phyloP scores from a whole-genome alignment of 2,888 invertebrate genomes.

The Drosophila demipolita region DNA sequence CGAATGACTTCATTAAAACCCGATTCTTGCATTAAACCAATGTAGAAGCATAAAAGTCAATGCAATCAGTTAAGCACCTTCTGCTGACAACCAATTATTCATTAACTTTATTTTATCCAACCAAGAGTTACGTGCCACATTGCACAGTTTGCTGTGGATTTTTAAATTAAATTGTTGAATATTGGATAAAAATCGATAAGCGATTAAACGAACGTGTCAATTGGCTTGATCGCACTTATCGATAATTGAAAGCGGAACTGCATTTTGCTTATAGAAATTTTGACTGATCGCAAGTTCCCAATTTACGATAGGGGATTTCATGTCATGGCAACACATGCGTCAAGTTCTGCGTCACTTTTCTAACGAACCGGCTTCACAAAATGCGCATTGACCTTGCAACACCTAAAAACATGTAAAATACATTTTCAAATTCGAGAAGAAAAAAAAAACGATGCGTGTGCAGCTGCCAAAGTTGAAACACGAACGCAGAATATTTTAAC shows the following conservation, averaged over 20 bases:
- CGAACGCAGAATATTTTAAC: conserved; percentile 75
- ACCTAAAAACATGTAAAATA: conserved; percentile 44
- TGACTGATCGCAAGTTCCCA: conserved; percentile 7
- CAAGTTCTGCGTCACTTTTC: conserved; percentile 40
- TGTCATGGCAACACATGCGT: conserved; percentile 32
- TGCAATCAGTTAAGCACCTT: background rate
- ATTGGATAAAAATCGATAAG: conserved; percentile 33
- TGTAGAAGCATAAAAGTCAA: background rate
- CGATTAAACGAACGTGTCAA: conserved; percentile 29
- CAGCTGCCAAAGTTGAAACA: conserved; percentile 65
- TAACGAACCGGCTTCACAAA: conserved; percentile 51
- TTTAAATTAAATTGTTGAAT: conserved; percentile 25
- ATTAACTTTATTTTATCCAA: background rate
- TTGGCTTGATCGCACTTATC: conserved; percentile 7
- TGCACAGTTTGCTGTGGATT: conserved; percentile 8
- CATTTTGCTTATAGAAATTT: conserved; percentile 14
- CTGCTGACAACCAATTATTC: background rate
- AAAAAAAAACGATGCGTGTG: conserved; percentile 31
- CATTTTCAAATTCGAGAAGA: conserved; percentile 40
- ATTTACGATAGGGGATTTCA: conserved; percentile 9
- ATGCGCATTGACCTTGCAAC: conserved; percentile 69
- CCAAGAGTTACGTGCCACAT: conserved; percentile 23
- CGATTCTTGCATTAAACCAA: conserved; percentile 4
- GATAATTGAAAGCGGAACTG: conserved; percentile 39
- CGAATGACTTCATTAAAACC: conserved; percentile 8